Base-by-base conservation (phyloP, 2,888 invertebrate genomes). In the Julus scanicus region DNA sequence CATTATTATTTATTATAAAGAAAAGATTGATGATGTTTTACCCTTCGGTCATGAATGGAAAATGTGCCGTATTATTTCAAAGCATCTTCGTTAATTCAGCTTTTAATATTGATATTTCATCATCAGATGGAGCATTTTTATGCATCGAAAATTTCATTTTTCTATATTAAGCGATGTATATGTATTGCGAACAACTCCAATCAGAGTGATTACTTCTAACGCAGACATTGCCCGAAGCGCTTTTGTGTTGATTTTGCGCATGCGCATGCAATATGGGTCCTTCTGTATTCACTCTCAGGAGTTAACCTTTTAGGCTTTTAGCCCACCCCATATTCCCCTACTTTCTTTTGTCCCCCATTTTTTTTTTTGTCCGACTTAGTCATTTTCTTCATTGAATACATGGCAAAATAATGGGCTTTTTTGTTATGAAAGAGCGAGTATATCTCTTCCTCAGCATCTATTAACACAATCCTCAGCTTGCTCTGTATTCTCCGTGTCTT, bases 321-420 rank as follows among this genome's bases (percentile, higher is more conserved):
- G 57, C n/a, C n/a, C 57, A 57, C 57, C 57, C 57, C 44, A 44
- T 44, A 44, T 44, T 44, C 44, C 44, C 44, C 6, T 2, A 29
- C 8, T 44, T 44, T 44, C 44, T 5, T 44, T 44, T 44, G 44
- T 8, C 2, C 17, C 53, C 17, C 53, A 13, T 20, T 2, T 71
- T 44, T 71, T 29, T 29, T 71, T 71, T 20, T 71, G 63, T 71
- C 63, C 63, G 20, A 71, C 63, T 20, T 20, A 71, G 63, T 71
- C 63, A 71, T 71, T 71, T 71, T 71, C 63, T 20, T 71, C 63
- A 71, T 71, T 71, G 63, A 71, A 71, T 71, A 71, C 63, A 71
- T 71, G 63, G 63, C 20, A 71, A 71, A 71, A 71, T 71, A 71
- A 71, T 71, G 63, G 63, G 20, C 63, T 71, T 71, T 71, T 71